Conservation (phyloP, 2,797 vertebrate species). For the Tragopan temminckii region DNA sequence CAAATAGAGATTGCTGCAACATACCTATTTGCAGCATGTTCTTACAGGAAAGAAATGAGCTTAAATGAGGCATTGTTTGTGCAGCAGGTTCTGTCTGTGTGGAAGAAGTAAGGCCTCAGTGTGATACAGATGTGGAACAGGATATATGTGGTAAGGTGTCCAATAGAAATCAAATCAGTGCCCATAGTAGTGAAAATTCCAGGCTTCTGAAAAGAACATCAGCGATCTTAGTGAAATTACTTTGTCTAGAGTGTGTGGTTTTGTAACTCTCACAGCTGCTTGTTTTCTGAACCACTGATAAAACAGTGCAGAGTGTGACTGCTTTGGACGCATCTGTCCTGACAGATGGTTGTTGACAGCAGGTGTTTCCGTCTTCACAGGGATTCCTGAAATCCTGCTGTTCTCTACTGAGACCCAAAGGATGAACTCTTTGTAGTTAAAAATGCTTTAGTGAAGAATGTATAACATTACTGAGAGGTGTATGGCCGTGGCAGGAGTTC, state of each 20-base stretch:
- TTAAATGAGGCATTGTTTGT: background rate
- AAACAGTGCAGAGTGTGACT: background rate
- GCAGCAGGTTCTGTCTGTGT: background rate
- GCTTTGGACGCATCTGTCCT: background rate
- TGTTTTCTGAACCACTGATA: constrained; percentile 17
- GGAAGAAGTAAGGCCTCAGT: background rate
- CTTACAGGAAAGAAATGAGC: background rate
- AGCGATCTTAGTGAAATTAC: background rate
- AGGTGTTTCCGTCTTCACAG: constrained; percentile 31
- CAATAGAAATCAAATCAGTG: background rate
- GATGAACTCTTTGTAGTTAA: background rate
- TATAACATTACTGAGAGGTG: background rate
- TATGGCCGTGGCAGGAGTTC: background rate
- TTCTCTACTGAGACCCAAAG: background rate
- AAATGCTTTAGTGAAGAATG: constrained; percentile 28
- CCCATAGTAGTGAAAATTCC: background rate
- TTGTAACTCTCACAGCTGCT: constrained; percentile 6
- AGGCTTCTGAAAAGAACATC: background rate
- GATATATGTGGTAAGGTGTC: background rate
- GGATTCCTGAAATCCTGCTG: background rate
- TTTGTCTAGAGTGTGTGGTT: background rate
- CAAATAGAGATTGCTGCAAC: background rate
- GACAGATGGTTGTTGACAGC: constrained; percentile 36
- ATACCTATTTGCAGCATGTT: background rate
- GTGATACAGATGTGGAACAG: background rate